Evolutionary conservation across 1,140 invertebrate species (phyloP), one percentile per base, ranked within the genome.

Genomic region (Ooceraea biroi): DNA sequence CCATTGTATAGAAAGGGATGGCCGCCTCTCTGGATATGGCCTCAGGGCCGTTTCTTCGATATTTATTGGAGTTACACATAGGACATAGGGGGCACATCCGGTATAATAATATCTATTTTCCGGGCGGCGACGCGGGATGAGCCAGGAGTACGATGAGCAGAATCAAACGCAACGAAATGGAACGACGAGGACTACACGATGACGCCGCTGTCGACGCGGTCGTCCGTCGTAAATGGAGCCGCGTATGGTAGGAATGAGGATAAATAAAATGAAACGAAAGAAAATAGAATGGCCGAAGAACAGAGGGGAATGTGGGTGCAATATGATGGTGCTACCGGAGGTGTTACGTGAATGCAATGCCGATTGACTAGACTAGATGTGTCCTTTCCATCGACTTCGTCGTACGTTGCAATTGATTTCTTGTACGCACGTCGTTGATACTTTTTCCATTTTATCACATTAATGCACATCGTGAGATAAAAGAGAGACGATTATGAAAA

Each of bases 101-200:
- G 86, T 92, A 89, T 90, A 92, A 91, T 91, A 92, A 92, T 91
- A 92, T 91, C 89, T 90, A 91, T 92, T 92, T 92, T 92, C 90
- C 90, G 85, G 85, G 72, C 83, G 86, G 83, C 87, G 84, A 91
- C 78, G 91, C 86, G 83, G 87, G 90, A 91, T 91, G 88, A 91
- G 85, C 36, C 85, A 82, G 87, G 82, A 84, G 82, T 50, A 86
- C 68, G 48, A 85, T 69, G 84, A 84, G 68, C 82, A 76, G 55
- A 77, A 82, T 60, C 74, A 80, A 85, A 82, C 85, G 76, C 87
- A 88, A 89, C 76, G 76, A 57, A 89, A 83, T 36, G 88, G 82
- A 88, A 57, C 82, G 41, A 84, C 66, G 78, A 36, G 36, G 36
- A 84, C 85, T 72, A 36, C 14, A 73, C 85, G 78, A 89, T 73